Percentiles rank a stretch among this genome's conserved stretches.
Evolutionary conservation across 2,888 invertebrate genomes (phyloP).

Genomic region (Pegoplata infirma): DNA sequence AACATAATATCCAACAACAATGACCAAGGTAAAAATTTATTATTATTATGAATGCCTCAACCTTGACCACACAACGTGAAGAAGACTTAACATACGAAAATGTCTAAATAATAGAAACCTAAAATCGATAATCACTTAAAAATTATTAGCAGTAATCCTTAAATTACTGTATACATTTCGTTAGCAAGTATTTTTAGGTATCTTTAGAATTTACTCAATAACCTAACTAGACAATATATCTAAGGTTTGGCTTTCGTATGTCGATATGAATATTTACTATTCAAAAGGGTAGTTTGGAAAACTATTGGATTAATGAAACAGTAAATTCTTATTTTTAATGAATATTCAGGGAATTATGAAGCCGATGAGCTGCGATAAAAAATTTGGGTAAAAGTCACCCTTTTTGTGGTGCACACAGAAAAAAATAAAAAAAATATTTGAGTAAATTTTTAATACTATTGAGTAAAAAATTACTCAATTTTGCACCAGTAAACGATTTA

Average conservation of each 20-base stretch:
- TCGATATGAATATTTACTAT: background rate
- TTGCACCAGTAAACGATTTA: too few species aligned
- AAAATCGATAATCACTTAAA: slow-evolving; percentile 45
- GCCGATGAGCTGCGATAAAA: too few species aligned
- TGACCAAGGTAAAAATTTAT: slow-evolving; percentile 38
- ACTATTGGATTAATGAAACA: background rate
- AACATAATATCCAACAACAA: slow-evolving; percentile 28
- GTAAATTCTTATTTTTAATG: too few species aligned
- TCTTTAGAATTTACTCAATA: background rate
- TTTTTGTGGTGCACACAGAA: too few species aligned
- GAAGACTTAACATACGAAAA: background rate
- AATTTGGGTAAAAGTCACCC: too few species aligned
- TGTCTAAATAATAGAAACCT: background rate
- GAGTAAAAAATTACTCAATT: too few species aligned
- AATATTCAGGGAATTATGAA: too few species aligned
- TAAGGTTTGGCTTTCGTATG: slow-evolving; percentile 16
- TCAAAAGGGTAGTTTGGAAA: background rate
- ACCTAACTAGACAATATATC: slow-evolving; percentile 4
- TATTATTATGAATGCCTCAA: slow-evolving; percentile 29
- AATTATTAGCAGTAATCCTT: slow-evolving; percentile 41
- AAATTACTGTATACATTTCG: slow-evolving; percentile 14
- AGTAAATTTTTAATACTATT: too few species aligned
- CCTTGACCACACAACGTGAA: slow-evolving; percentile 42
- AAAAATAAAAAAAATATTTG: too few species aligned
- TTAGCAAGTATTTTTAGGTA: too few species aligned